Evolutionary conservation across 2,113 vertebrate species (phyloP), one percentile per base, ranked within the genome.

Genomic region (Lutjanus erythropterus): DNA sequence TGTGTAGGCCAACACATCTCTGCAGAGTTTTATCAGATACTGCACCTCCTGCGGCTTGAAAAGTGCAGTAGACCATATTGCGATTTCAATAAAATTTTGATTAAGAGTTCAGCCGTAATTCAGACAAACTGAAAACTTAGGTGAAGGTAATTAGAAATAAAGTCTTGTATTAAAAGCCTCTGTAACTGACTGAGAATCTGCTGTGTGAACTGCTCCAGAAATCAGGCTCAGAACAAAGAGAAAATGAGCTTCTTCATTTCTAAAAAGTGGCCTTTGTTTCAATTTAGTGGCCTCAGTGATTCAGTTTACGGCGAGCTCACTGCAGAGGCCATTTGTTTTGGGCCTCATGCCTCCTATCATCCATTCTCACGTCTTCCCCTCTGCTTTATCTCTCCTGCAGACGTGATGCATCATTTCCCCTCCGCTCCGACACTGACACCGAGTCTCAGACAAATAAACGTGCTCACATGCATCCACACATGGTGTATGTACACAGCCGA

Each of bases 401-500:
- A 87, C 61, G 31, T 66, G 78, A 90, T 37, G 73, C 78, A 90
- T 87, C 78, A 92, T 80, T 92, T 92, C 91, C 89, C 67, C 84
- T 61, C 64, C 1, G 65, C 67, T 71, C 47, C 60, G 6, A 12
- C 19, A 8, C 61, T 33, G 61, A 80, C 73, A 74, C 58, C 0
- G 2, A 18, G 37, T 4, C 75, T 60, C 60, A 4, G 0, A 59
- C 71, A 46, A 61, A 71, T 19, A 64, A 29, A 66, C 9, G 12
- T 11, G 44, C 66, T 77, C 61, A 64, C 77, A 79, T 52, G 68
- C 39, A 64, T 27, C 39, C 64, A 52, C 74, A 44, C 68, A 73
- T 55, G 61, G 10, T 27, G 33, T 66, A 31, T 68, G 50, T 49
- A 47, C 78, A 84, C 72, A 80, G 60, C n/a, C 37, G 9, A 61